phyloP scores from a whole-genome alignment of 2,888 invertebrate genomes.

The Hedya salicella region DNA sequence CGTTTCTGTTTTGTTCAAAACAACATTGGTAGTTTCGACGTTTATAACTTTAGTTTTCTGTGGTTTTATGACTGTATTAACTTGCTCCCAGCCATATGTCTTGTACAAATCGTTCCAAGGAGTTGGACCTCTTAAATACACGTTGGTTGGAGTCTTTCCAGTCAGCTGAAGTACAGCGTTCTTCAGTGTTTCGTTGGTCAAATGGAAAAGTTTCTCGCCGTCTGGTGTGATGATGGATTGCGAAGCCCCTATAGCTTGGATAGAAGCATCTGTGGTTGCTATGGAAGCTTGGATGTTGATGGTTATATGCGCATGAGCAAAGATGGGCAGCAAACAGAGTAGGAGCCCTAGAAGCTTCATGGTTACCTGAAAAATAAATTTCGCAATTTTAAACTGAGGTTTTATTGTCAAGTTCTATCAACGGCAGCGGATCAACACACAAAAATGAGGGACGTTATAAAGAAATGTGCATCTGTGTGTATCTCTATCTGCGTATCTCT shows the following conservation, averaged over 20 bases:
- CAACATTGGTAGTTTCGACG: neutral
- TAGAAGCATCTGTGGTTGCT: neutral
- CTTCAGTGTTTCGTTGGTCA: neutral
- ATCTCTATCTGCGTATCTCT: no score
- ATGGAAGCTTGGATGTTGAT: slow-evolving; percentile 5
- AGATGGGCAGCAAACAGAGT: slow-evolving; percentile 5
- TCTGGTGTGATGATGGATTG: neutral
- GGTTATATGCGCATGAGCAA: neutral
- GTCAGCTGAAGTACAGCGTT: neutral
- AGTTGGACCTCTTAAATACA: slow-evolving; percentile 1
- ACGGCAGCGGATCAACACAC: no score
- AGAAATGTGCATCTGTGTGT: no score
- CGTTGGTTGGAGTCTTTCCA: neutral
- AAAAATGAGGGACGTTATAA: no score
- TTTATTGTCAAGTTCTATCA: no score
- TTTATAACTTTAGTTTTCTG: neutral
- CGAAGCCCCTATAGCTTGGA: neutral
- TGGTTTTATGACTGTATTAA: slow-evolving; percentile 7
- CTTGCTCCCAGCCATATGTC: slow-evolving; percentile 5
- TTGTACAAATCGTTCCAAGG: slow-evolving; percentile 24
- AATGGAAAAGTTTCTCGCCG: neutral
- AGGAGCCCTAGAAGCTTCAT: slow-evolving; percentile 9
- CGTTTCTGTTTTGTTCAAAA: neutral
- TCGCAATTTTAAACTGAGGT: neutral
- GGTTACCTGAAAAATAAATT: neutral